Evolutionary conservation across 2,888 invertebrate genomes (phyloP).

Genomic region (Strigamia transsilvanica): DNA sequence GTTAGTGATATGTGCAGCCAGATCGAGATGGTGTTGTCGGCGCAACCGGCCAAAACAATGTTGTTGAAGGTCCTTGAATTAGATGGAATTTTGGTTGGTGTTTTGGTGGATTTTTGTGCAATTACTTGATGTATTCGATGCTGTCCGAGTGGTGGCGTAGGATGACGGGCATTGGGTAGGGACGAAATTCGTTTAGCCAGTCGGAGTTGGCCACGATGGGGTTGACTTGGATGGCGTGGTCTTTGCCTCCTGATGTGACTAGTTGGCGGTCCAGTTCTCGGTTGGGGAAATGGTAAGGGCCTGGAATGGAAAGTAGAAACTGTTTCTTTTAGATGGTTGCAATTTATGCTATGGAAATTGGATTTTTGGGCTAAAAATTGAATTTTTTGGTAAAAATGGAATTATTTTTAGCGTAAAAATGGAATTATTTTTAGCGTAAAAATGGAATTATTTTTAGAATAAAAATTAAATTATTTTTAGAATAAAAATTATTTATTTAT

Average conservation of each 20-base stretch:
- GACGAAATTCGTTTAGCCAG: background rate
- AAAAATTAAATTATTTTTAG: too few relatives aligned
- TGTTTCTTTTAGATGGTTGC: background rate
- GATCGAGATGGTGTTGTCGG: slow-evolving; percentile 30
- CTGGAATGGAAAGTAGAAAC: background rate
- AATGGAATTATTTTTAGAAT: too few relatives aligned
- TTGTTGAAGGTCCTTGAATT: background rate
- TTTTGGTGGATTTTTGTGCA: background rate
- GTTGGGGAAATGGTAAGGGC: background rate
- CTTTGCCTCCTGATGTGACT: slow-evolving; percentile 23
- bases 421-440: too few relatives aligned
- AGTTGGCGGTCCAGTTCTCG: slow-evolving; percentile 5
- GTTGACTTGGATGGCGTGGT: slow-evolving; percentile 16
- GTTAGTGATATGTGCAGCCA: background rate
- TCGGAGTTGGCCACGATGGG: slow-evolving; percentile 7
- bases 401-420: too few relatives aligned
- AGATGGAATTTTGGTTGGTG: background rate
- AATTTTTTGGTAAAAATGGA: too few relatives aligned
- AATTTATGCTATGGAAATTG: too few relatives aligned
- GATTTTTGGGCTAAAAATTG: too few relatives aligned
- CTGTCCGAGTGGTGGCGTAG: slow-evolving; percentile 1
- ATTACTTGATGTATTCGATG: slow-evolving; percentile 26
- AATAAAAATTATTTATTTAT: too few relatives aligned
- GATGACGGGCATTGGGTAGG: background rate
- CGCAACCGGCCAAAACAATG: background rate